Evolutionary conservation across 2,888 invertebrate species (phyloP).

Genomic region (Pherbina coryleti): DNA sequence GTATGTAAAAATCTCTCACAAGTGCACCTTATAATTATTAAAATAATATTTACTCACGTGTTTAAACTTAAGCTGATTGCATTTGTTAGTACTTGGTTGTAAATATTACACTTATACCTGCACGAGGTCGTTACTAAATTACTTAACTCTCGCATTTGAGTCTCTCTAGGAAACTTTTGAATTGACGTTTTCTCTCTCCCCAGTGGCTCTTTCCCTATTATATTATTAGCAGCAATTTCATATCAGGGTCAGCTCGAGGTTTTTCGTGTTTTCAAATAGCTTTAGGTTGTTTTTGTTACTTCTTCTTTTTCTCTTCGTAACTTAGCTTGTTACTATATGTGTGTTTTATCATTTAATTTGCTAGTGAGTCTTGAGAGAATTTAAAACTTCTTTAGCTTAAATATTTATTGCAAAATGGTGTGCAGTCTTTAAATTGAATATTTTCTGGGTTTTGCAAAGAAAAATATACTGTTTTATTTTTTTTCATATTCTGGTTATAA

Average conservation of each 20-base stretch:
- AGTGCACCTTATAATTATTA: neutral
- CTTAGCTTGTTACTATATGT: neutral
- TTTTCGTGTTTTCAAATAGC: slow-evolving; percentile 51
- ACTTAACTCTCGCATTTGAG: slow-evolving; percentile 42
- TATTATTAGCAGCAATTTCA: slow-evolving; percentile 42
- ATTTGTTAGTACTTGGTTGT: slow-evolving; percentile 46
- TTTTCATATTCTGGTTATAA: neutral
- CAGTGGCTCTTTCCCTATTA: slow-evolving; percentile 51
- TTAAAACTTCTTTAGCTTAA: slow-evolving; percentile 23
- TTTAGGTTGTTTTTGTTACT: slow-evolving; percentile 43
- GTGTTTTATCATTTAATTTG: slow-evolving; percentile 1
- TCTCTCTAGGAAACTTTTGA: slow-evolving; percentile 19
- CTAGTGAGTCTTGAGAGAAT: slow-evolving; percentile 8
- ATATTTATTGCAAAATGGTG: slow-evolving; percentile 22
- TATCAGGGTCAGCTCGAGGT: slow-evolving; percentile 69
- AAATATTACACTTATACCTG: neutral
- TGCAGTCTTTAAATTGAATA: neutral
- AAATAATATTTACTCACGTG: neutral
- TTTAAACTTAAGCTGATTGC: slow-evolving; percentile 10
- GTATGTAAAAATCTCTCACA: neutral
- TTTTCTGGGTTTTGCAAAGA: neutral
- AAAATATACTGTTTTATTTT: no score
- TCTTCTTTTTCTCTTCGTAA: neutral
- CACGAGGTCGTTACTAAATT: slow-evolving; percentile 1
- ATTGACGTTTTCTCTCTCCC: slow-evolving; percentile 31